Conservation (phyloP, 2,113 vertebrate genomes). For the Okapia johnstoni region DNA sequence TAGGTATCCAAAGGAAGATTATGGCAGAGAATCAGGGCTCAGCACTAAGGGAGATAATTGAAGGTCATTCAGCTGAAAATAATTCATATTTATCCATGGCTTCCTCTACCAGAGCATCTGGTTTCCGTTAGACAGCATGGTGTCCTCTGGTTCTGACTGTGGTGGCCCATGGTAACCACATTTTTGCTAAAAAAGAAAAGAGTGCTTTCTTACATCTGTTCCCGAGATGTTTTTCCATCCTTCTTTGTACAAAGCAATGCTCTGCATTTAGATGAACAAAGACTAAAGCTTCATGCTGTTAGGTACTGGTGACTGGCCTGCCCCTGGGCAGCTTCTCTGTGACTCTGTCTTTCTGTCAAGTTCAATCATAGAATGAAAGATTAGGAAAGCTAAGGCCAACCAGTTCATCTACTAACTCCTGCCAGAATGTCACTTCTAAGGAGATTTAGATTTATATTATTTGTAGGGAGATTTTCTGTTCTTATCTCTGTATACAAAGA, state of each 20-base stretch:
- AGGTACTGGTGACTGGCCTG: background rate
- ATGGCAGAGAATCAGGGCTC: constrained; percentile 24
- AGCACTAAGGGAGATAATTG: constrained; percentile 53
- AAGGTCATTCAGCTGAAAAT: constrained; percentile 70
- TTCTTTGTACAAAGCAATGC: background rate
- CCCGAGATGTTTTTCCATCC: constrained; percentile 45
- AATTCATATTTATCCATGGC: constrained; percentile 63
- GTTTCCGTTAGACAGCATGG: constrained; percentile 69
- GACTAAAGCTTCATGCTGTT: background rate
- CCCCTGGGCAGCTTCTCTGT: background rate
- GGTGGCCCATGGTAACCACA: constrained; percentile 66
- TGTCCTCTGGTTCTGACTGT: constrained; percentile 57
- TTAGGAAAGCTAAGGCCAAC: background rate
- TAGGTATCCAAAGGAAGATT: constrained; percentile 40
- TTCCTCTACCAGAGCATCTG: constrained; percentile 66
- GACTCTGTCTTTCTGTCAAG: background rate
- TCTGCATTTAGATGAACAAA: background rate
- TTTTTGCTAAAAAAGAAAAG: constrained; percentile 53
- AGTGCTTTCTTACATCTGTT: constrained; percentile 65
- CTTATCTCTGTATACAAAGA: background rate
- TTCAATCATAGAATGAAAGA: background rate
- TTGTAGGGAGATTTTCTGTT: background rate
- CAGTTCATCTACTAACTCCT: background rate
- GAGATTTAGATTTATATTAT: background rate
- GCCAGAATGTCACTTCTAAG: background rate